phyloP scores from a whole-genome alignment of 2,888 invertebrate species.

The Silvanus unidentatus region DNA sequence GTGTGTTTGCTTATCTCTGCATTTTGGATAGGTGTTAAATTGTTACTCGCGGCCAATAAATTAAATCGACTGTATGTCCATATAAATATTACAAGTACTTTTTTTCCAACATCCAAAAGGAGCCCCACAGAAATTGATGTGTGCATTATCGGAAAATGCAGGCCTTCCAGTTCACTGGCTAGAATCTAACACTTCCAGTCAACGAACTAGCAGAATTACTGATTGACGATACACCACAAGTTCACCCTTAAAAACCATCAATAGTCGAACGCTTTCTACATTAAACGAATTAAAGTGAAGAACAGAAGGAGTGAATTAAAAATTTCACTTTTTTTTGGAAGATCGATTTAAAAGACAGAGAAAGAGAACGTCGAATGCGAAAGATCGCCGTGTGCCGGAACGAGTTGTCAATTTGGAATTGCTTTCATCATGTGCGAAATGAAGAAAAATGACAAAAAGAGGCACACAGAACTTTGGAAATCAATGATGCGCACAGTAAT shows the following conservation, averaged over 20 bases:
- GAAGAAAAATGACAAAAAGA: too few relatives aligned
- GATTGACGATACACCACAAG: conserved; percentile 33
- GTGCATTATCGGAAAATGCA: conserved; percentile 40
- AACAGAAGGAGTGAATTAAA: too few relatives aligned
- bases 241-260: conserved; percentile 12
- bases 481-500: too few relatives aligned
- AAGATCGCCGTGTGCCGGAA: too few relatives aligned
- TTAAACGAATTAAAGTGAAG: conserved; percentile 2
- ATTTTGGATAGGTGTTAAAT: conserved; percentile 18
- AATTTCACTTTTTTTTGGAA: too few relatives aligned
- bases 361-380: too few relatives aligned
- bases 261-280: conserved; percentile 1
- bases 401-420: too few relatives aligned
- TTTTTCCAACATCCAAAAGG: conserved; percentile 10
- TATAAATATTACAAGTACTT: background rate
- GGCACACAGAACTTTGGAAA: too few relatives aligned
- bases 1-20: background rate
- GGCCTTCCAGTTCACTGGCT: conserved; percentile 39
- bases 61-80: too few relatives aligned
- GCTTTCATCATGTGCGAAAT: too few relatives aligned
- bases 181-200: conserved; percentile 30
- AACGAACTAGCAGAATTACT: conserved; percentile 35
- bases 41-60: too few relatives aligned
- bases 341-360: too few relatives aligned
- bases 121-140: conserved; percentile 31